Conservation (phyloP, 2,888 invertebrate species). For the Sympetrum striolatum region DNA sequence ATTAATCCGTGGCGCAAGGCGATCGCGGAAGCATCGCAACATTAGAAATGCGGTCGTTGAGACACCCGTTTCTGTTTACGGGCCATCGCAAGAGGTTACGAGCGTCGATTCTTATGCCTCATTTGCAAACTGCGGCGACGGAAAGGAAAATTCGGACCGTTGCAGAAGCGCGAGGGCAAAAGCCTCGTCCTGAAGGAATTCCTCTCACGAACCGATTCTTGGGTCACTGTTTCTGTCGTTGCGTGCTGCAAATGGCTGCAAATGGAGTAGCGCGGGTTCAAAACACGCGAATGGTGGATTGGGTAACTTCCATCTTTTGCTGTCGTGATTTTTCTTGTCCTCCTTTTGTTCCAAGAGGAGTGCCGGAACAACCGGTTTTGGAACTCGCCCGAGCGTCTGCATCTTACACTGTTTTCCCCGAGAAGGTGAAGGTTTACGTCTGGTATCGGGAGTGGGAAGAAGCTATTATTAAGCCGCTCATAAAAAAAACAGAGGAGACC, state of each 20-base stretch:
- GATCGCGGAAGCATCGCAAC: too few relatives aligned
- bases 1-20: too few relatives aligned
- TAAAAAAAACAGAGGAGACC: neutral
- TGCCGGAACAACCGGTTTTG: neutral
- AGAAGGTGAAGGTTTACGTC: neutral
- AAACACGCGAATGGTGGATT: neutral
- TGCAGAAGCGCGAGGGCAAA: too few relatives aligned
- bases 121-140: too few relatives aligned
- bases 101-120: too few relatives aligned
- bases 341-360: neutral
- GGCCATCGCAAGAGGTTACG: too few relatives aligned
- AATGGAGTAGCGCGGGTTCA: neutral
- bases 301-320: neutral
- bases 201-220: too few relatives aligned
- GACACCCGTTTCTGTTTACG: too few relatives aligned
- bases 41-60: too few relatives aligned
- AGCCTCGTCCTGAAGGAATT: too few relatives aligned
- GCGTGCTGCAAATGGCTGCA: neutral
- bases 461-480: neutral
- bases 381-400: neutral
- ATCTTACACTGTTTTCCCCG: neutral
- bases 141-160: too few relatives aligned
- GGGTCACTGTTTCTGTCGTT: too few relatives aligned
- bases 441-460: neutral
- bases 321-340: neutral